Base-by-base conservation (phyloP, 2,113 vertebrate genomes). In the Brachirus orientalis region DNA sequence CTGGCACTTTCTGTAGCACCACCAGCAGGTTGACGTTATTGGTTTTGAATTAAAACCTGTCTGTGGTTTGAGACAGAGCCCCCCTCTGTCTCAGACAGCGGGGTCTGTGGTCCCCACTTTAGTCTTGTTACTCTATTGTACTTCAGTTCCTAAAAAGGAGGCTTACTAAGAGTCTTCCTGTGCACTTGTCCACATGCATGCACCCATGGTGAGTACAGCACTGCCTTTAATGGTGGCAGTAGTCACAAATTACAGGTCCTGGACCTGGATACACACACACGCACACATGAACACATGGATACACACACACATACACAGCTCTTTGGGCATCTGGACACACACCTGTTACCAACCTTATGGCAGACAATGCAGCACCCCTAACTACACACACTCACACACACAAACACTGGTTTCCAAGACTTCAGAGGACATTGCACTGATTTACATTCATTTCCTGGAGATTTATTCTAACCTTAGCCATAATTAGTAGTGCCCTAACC, bases 161-260 rank as follows among this genome's bases (percentile, higher is more conserved):
- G n/a, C 41, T 64, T 40, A 18, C 16, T 38, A 20, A 9, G 45
- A 38, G 59, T 57, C 60, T 47, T 18, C 36, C 18, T 60, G 47
- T 68, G 46, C 28, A 28, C 28, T 28, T 43, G 47, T 69, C 36
- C 37, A 46, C 28, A 16, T 47, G 57, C 65, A 53, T 53, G 22
- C 37, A 50, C 37, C 63, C 44, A 50, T 18, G 44, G 63, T 52
- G 61, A 75, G 57, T 47, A 33, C 57, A 74, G 50, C 40, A 33
- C 38, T 57, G 46, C 38, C 33, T 75, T 69, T 86, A 83, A 85
- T 85, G 66, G 72, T 57, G 41, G 60, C 54, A 63, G 40, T 81
- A 48, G 75, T 70, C 52, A 51, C 46, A 87, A 87, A 90, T 83
- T 79, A 80, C 65, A 82, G 64, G 40, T 62, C 45, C n/a, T n/a